Conservation (phyloP, 2,113 vertebrate species). For the Aegithalos caudatus region DNA sequence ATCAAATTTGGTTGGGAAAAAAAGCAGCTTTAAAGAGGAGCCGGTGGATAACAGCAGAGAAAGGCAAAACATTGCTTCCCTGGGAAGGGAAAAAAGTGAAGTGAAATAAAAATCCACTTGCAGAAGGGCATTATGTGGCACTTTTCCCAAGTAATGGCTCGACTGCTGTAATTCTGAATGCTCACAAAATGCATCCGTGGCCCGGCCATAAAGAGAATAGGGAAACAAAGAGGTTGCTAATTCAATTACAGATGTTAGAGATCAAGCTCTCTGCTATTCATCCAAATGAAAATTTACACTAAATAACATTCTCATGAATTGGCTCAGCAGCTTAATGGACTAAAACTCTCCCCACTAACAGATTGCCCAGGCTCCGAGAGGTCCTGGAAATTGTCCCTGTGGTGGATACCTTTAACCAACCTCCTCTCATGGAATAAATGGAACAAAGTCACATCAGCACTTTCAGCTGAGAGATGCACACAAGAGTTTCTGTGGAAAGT, state of each 20-base stretch:
- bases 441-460: background rate
- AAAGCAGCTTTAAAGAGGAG: background rate
- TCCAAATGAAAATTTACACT: constrained; percentile 43
- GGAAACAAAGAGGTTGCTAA: constrained; percentile 49
- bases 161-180: background rate
- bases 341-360: background rate
- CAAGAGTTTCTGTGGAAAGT: background rate
- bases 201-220: constrained; percentile 6
- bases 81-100: background rate
- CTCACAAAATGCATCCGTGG: background rate
- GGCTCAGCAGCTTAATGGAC: constrained; percentile 29
- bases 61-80: background rate
- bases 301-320: constrained; percentile 34
- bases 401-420: background rate
- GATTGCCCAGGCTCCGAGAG: background rate
- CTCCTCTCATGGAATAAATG: background rate
- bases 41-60: background rate
- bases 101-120: constrained; percentile 26
- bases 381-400: background rate
- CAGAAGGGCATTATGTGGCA: constrained; percentile 21
- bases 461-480: background rate
- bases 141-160: constrained; percentile 20
- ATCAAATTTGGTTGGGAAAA: background rate
- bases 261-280: constrained; percentile 28
- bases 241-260: constrained; percentile 35